Conservation (phyloP, 1,140 invertebrate species). For the Meloidogyne exigua region DNA sequence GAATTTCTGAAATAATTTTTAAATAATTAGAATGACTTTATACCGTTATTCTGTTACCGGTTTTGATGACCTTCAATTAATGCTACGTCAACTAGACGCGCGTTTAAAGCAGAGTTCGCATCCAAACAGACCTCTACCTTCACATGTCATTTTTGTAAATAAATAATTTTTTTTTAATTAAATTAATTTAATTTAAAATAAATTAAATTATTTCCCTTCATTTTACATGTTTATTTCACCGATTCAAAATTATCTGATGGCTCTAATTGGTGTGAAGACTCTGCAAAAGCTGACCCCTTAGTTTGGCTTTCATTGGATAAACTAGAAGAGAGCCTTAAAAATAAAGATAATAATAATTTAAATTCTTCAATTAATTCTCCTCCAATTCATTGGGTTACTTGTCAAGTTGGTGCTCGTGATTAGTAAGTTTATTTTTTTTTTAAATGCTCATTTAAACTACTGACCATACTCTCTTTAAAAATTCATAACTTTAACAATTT, state of each 20-base stretch:
- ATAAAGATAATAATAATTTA: background rate
- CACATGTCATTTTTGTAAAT: background rate
- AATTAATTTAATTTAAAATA: background rate
- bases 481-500: too few relatives aligned
- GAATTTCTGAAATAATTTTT: too few relatives aligned
- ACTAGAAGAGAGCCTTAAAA: conserved; percentile 10
- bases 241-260: conserved; percentile 23
- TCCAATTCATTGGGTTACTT: conserved; percentile 23
- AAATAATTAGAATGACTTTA: background rate
- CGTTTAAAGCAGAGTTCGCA: background rate
- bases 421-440: conserved; percentile 15
- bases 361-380: background rate
- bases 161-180: background rate
- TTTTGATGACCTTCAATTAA: conserved; percentile 17
- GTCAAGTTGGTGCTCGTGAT: conserved; percentile 23
- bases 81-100: conserved; percentile 13
- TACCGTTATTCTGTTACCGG: conserved; percentile 15
- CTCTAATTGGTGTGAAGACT: conserved; percentile 26
- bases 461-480: too few relatives aligned
- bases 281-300: conserved; percentile 10
- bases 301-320: background rate
- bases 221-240: conserved; percentile 16
- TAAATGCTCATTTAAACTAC: background rate
- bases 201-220: background rate
- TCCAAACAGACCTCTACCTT: background rate